Evolutionary conservation across 2,113 vertebrate genomes (phyloP).

Genomic region (Oncorhynchus clarkii): DNA sequence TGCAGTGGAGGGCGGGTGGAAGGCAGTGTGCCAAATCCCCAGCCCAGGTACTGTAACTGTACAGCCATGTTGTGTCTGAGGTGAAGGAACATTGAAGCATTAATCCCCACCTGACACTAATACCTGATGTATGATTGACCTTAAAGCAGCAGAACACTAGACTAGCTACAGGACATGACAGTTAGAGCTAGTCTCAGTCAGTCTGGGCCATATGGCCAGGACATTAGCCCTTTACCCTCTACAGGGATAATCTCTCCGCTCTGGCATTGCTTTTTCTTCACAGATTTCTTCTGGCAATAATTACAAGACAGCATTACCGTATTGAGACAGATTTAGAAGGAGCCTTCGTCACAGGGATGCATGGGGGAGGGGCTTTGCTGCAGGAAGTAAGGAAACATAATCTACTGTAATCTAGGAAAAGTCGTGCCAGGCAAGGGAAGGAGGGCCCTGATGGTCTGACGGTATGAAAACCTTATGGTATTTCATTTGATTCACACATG

Average conservation of each 20-base stretch:
- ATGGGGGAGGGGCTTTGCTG: slow-evolving; percentile 43
- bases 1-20: background rate
- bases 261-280: slow-evolving; percentile 76
- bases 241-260: slow-evolving; percentile 75
- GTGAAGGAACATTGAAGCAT: slow-evolving; percentile 69
- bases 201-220: slow-evolving; percentile 73
- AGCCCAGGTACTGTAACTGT: slow-evolving; percentile 45
- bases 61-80: slow-evolving; percentile 55
- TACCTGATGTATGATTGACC: slow-evolving; percentile 81
- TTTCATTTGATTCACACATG: background rate
- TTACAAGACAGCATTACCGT: slow-evolving; percentile 77
- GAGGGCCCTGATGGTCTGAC: no score
- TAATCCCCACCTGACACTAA: slow-evolving; percentile 85
- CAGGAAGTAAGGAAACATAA: slow-evolving; percentile 63
- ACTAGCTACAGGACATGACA: slow-evolving; percentile 56
- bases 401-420: slow-evolving; percentile 58
- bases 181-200: no score
- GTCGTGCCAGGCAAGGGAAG: slow-evolving; percentile 1
- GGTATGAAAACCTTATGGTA: slow-evolving; percentile 15
- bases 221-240: slow-evolving; percentile 75
- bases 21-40: background rate
- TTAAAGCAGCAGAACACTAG: slow-evolving; percentile 69
- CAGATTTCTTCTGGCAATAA: slow-evolving; percentile 80
- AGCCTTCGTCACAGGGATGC: slow-evolving; percentile 52
- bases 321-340: slow-evolving; percentile 69